Conservation (phyloP, 2,888 invertebrate genomes). For the Anthoptus insignis region DNA sequence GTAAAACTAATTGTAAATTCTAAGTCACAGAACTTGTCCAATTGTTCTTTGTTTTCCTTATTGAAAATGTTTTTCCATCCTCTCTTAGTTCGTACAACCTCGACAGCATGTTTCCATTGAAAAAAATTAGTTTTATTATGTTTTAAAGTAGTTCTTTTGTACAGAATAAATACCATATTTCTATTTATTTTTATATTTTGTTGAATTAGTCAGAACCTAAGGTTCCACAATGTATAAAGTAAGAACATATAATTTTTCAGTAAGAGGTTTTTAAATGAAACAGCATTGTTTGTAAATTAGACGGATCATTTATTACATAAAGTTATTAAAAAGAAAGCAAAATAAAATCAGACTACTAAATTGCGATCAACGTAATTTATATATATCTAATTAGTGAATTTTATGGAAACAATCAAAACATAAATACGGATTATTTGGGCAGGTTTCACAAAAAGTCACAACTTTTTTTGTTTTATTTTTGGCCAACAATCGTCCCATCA, state of each 20-base stretch:
- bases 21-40: too few relatives aligned
- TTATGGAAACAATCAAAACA: conserved; percentile 39
- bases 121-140: background rate
- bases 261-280: background rate
- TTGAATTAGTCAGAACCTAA: background rate
- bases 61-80: too few relatives aligned
- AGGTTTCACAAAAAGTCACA: conserved; percentile 45
- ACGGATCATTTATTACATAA: background rate
- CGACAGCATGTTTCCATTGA: too few relatives aligned
- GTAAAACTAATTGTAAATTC: too few relatives aligned
- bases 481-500: too few relatives aligned
- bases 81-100: too few relatives aligned
- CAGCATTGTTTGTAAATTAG: conserved; percentile 1
- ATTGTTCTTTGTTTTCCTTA: too few relatives aligned
- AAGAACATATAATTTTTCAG: background rate
- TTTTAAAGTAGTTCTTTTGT: background rate
- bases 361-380: background rate
- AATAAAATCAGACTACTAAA: background rate
- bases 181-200: background rate
- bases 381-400: conserved; percentile 1
- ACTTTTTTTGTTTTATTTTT: conserved; percentile 44
- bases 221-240: background rate
- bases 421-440: conserved; percentile 42
- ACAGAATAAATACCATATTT: background rate
- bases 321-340: conserved; percentile 7